Conservation (phyloP, 53 echinoderm and acorn worm genomes). For the Arbacia lixula region DNA sequence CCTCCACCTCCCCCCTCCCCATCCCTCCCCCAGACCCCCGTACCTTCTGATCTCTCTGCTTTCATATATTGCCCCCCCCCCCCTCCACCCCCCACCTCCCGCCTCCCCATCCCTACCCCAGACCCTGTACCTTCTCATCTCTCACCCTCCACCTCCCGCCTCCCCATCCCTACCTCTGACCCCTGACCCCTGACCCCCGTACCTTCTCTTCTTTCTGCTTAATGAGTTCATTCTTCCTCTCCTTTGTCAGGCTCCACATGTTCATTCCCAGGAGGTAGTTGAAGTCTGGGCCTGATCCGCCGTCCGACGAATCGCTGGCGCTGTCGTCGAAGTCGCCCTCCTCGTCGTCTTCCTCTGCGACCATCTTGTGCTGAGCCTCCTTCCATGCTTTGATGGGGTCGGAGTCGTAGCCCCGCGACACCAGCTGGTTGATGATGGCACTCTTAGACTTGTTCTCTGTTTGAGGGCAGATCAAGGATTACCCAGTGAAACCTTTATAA, state of each 20-base stretch:
- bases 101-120: constrained; percentile 74
- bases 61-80: too few species aligned
- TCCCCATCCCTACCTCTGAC: too few species aligned
- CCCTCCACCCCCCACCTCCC: too few species aligned
- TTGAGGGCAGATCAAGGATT: too few species aligned
- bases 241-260: constrained; percentile 81
- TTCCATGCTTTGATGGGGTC: constrained; percentile 89
- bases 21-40: too few species aligned
- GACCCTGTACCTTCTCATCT: too few species aligned
- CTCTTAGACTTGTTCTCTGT: constrained; percentile 90
- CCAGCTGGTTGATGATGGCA: constrained; percentile 78
- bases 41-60: too few species aligned
- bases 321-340: constrained; percentile 59
- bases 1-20: too few species aligned
- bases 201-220: constrained; percentile 80
- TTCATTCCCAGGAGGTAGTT: constrained; percentile 90
- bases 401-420: constrained; percentile 84
- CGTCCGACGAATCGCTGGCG: constrained; percentile 54
- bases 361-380: constrained; percentile 62
- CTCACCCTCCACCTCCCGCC: too few species aligned
- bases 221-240: constrained; percentile 81
- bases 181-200: not conserved
- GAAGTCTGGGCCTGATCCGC: constrained; percentile 73
- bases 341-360: too few species aligned
- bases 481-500: too few species aligned